Conservation (phyloP, 2,797 vertebrate species). For the Coregonus suidteri region DNA sequence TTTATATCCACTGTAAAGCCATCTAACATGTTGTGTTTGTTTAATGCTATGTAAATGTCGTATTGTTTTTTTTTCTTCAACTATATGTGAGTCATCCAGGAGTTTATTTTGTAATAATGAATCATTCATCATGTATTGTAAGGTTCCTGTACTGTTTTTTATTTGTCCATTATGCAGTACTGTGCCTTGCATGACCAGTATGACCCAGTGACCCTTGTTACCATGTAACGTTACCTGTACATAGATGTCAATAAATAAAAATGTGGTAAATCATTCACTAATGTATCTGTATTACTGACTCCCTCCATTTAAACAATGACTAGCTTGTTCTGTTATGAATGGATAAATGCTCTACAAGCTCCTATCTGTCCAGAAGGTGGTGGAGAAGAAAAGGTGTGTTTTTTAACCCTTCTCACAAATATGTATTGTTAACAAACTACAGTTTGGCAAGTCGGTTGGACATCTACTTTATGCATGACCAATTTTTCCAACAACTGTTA, state of each 20-base stretch:
- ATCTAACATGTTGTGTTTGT: slow-evolving; percentile 55
- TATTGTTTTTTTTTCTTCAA: too few relatives aligned
- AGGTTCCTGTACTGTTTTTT: slow-evolving; percentile 75
- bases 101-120: slow-evolving; percentile 75
- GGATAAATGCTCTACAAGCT: too few relatives aligned
- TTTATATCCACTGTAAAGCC: slow-evolving; percentile 40
- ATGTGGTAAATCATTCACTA: slow-evolving; percentile 82
- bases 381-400: too few relatives aligned
- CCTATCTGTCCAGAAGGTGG: too few relatives aligned
- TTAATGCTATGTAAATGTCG: slow-evolving; percentile 66
- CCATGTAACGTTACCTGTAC: slow-evolving; percentile 24
- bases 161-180: slow-evolving; percentile 75
- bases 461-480: too few relatives aligned
- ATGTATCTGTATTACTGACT: slow-evolving; percentile 50
- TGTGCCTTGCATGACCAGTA: slow-evolving; percentile 81
- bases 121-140: slow-evolving; percentile 63
- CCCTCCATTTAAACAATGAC: background rate
- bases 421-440: too few relatives aligned
- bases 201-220: slow-evolving; percentile 69
- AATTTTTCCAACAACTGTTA: too few relatives aligned
- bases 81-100: slow-evolving; percentile 71
- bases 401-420: too few relatives aligned
- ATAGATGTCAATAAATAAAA: slow-evolving; percentile 84
- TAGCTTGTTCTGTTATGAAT: background rate
- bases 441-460: too few relatives aligned